Evolutionary conservation across 2,888 invertebrate genomes (phyloP), one percentile per base, ranked within the genome.

Genomic region (Philhelius pedissequus): DNA sequence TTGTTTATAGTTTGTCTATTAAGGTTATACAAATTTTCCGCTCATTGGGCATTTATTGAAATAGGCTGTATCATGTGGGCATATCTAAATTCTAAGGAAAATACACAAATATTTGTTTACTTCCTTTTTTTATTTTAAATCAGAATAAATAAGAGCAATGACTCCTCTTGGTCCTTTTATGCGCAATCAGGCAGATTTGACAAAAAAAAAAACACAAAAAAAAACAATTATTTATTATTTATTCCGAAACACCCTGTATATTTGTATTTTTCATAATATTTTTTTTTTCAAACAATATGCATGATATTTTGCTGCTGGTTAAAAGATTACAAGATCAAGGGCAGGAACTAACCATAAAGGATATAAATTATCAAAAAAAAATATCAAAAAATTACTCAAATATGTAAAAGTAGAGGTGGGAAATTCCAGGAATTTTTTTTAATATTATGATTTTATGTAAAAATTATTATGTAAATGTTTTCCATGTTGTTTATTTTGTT

Each of bases 301-400:
- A 84, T 83, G 3, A 74, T 38, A 30, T 22, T 74, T 79, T 78
- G 74, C 74, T 74, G 79, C 27, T 60, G 60, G 27, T 50, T 70
- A 32, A 84, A 71, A 64, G 38, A 54, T 48, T 60, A 38, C 5
- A 58, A 38, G 40, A 25, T 58, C 25, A 79, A 70, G 74, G 69
- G 78, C 48, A 58, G 62, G 62, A 74, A 38, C 40, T 83, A 83
- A 74, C 83, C 69, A 56, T 25, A 22, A 38, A 66, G 69, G 58
- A 45, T 45, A n/a, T 64, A 64, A 54, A 40, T 69, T 27, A 25
- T 68, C n/a, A 9, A 13, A 38, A 32, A 32, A 48, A 38, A 38
- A 68, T 15, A 38, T 40, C 18, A 22, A 68, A 32, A 45, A 48
- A 52, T 43, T 50, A 58, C 30, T 58, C 22, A 64, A 79, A 60